Base-by-base conservation (phyloP, 2,797 vertebrate species). In the Siniperca obscura region DNA sequence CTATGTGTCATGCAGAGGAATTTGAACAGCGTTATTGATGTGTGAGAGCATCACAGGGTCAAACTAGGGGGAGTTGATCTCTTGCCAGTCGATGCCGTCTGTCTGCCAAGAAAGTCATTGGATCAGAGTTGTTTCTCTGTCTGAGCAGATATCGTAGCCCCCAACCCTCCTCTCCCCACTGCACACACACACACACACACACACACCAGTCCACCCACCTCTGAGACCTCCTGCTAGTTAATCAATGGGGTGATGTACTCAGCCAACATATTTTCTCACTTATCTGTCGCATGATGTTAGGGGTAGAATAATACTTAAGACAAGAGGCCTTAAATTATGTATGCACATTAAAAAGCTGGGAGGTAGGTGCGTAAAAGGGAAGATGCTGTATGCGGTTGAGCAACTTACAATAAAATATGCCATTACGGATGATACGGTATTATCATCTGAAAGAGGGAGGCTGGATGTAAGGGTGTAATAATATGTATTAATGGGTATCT, bases 21-120 rank as follows among this genome's bases (percentile, higher is more conserved):
- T 89, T 27, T 68, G 36, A 89, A 81, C 38, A 70, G 80, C 2
- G 30, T 79, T 87, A 86, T 87, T 90, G 79, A 91, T 86, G 89
- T 88, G 88, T 38, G 53, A 48, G 71, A 77, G 74, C 68, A 62
- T 81, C 79, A 38, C 86, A 62, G 85, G 86, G 88, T 92, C 92
- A 93, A 83, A 80, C 83, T 69, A 61, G 82, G 90, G 30, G 19
- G 81, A 92, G 90, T 44, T 90, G 92, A 93, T 93, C 86, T 89
- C 68, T 66, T 82, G 82, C 89, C 92, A 93, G 93, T 93, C 89
- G 66, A 92, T 94, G 85, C 75, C 38, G 74, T 36, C 75, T 67
- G 89, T 91, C 87, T 94, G 94, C 91, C 91, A 92, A 93, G 87
- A 92, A 89, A 91, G 91, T 86, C 91, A 88, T 91, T 90, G 80